phyloP scores from a whole-genome alignment of 2,888 invertebrate genomes.

The Melanotus villosus region DNA sequence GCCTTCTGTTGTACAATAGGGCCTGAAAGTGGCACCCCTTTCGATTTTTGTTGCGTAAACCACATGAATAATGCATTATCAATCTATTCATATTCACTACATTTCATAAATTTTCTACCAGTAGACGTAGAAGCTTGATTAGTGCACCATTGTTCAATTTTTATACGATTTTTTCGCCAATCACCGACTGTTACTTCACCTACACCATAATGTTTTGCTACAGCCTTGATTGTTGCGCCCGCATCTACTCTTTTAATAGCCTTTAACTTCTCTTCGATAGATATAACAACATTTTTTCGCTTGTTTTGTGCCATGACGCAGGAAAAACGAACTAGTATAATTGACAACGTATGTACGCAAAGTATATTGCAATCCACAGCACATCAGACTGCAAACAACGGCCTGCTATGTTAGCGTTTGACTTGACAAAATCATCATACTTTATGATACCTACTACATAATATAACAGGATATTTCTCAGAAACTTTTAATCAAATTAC shows the following conservation, averaged over 20 bases:
- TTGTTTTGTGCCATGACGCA: too few relatives aligned
- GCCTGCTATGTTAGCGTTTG: background rate
- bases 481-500: too few relatives aligned
- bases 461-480: too few relatives aligned
- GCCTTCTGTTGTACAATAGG: constrained; percentile 31
- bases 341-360: too few relatives aligned
- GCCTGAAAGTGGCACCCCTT: constrained; percentile 20
- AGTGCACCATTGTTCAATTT: constrained; percentile 48
- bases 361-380: too few relatives aligned
- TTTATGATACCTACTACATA: too few relatives aligned
- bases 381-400: too few relatives aligned
- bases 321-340: too few relatives aligned
- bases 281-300: background rate
- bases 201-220: constrained; percentile 52
- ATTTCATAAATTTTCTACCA: constrained; percentile 19
- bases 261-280: constrained; percentile 27
- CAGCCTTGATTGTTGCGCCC: constrained; percentile 49
- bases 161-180: constrained; percentile 50
- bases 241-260: constrained; percentile 46
- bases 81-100: constrained; percentile 9
- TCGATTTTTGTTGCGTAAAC: constrained; percentile 21
- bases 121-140: constrained; percentile 11
- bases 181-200: constrained; percentile 52
- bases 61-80: constrained; percentile 3
- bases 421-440: too few relatives aligned